Evolutionary conservation across 2,113 vertebrate genomes (phyloP).

Genomic region (Rhineura floridana): DNA sequence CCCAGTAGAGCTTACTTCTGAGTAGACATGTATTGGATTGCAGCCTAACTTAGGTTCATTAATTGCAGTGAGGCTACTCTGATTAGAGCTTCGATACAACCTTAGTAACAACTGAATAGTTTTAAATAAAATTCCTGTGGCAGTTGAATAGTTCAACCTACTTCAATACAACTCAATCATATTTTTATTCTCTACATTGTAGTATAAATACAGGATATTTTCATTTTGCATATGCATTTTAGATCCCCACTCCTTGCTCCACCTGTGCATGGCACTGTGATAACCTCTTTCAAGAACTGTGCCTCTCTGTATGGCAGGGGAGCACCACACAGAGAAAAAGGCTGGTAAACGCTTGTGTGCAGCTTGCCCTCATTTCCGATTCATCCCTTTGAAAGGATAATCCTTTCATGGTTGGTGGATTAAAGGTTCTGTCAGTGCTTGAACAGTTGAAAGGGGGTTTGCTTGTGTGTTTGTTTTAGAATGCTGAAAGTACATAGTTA

Average conservation of each 20-base stretch:
- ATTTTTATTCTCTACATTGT: not conserved
- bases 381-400: slow-evolving; percentile 15
- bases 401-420: slow-evolving; percentile 17
- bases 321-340: not conserved
- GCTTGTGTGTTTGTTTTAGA: slow-evolving; percentile 1
- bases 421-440: slow-evolving; percentile 17
- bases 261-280: not conserved
- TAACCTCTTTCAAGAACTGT: not conserved
- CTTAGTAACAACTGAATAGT: not conserved
- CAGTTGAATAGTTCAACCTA: not conserved
- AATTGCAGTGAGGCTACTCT: no score
- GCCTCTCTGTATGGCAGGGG: not conserved
- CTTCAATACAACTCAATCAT: not conserved
- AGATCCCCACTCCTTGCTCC: not conserved
- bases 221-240: not conserved
- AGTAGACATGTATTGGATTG: no score
- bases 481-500: slow-evolving; percentile 1
- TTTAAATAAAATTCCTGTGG: not conserved
- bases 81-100: no score
- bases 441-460: slow-evolving; percentile 8
- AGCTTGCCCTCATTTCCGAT: not conserved
- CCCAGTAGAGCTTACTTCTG: no score
- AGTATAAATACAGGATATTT: not conserved
- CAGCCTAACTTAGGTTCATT: no score
- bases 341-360: not conserved